These are phyloP conservation scores for Calypte anna DNA, from an alignment of 2,113 vertebrate genomes.

Conservation along the genomic window DNA sequence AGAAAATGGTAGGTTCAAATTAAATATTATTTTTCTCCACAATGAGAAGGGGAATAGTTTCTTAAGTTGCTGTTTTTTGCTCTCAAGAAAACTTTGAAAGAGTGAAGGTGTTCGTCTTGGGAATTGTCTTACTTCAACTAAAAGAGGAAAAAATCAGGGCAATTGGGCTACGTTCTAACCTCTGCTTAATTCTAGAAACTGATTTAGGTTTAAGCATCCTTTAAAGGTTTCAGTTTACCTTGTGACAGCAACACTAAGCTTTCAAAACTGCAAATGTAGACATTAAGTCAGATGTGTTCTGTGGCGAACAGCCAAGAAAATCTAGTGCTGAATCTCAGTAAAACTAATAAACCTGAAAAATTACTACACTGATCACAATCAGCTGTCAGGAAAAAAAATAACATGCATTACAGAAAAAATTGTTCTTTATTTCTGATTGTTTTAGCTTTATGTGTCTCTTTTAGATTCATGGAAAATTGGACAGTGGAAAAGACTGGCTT, in stretches of 20 bases:
- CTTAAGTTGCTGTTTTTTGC: neutral
- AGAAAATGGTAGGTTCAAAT: slow-evolving; percentile 41
- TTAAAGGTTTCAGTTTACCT: neutral
- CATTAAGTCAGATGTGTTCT: neutral
- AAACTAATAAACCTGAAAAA: slow-evolving; percentile 19
- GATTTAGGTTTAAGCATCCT: neutral
- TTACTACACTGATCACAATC: neutral
- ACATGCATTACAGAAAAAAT: neutral
- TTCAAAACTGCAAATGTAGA: neutral
- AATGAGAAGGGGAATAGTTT: neutral
- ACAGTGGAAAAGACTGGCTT: neutral
- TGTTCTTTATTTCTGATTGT: neutral
- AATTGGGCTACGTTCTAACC: neutral
- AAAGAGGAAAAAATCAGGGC: neutral
- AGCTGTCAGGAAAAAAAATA: neutral
- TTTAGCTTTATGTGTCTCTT: neutral
- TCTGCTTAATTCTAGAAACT: neutral
- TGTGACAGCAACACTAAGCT: neutral
- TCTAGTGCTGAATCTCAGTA: neutral
- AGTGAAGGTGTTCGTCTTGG: neutral
- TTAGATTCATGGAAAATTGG: neutral
- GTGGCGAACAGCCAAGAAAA: neutral
- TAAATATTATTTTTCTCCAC: neutral
- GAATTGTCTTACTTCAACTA: neutral
- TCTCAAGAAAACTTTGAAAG: neutral